Percentiles rank a stretch among this genome's conserved stretches.
These are phyloP conservation scores for Argyrosomus japonicus DNA, from an alignment of 2,113 vertebrate species.

Conservation along the genomic window DNA sequence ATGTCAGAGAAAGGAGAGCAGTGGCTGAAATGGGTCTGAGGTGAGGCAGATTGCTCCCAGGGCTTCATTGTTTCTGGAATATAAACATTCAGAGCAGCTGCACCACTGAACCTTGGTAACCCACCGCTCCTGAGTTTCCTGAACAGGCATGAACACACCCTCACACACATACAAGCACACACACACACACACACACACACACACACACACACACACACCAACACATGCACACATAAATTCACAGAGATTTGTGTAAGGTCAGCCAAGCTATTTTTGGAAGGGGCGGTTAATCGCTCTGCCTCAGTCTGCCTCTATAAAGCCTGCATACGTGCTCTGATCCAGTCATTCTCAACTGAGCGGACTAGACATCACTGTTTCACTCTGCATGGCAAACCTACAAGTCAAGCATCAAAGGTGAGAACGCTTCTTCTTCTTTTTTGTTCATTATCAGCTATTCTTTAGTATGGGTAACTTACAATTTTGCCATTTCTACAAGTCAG, in stretches of 20 bases:
- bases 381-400: constrained; percentile 15
- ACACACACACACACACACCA: constrained; percentile 72
- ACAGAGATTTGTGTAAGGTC: constrained; percentile 67
- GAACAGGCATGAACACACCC: constrained; percentile 73
- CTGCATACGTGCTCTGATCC: constrained; percentile 38
- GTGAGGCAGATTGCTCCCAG: constrained; percentile 38
- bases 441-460: not conserved
- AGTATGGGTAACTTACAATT: not conserved
- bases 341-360: constrained; percentile 54
- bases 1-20: not conserved
- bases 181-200: constrained; percentile 63
- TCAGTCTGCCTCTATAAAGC: constrained; percentile 80
- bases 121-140: constrained; percentile 79
- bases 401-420: constrained; percentile 62
- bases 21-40: constrained; percentile 10
- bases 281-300: constrained; percentile 57
- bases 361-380: constrained; percentile 41
- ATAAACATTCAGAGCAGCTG: constrained; percentile 83
- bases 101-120: constrained; percentile 65
- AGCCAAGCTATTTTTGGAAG: constrained; percentile 81
- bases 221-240: constrained; percentile 48
- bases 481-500: not conserved
- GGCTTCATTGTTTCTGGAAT: constrained; percentile 81
- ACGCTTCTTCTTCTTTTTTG: constrained; percentile 13
- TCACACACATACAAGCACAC: constrained; percentile 66